Base-by-base conservation (phyloP, 2,113 vertebrate genomes). In the Microtus montanus region DNA sequence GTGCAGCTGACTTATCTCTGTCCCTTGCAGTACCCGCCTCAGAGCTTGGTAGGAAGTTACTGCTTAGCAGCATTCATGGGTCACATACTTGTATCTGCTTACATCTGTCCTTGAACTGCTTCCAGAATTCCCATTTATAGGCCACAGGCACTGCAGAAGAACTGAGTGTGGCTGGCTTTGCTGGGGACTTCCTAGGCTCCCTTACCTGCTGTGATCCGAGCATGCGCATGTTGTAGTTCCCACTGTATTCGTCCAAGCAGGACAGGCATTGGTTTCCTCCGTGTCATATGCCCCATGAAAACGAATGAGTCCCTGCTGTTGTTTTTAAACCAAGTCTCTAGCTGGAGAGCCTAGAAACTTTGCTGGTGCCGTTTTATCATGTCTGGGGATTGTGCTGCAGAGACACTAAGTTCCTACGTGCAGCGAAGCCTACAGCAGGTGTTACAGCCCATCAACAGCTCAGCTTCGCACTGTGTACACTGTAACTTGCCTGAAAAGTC, bases 51-150 rank as follows among this genome's bases (percentile, higher is more conserved):
- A 61, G 61, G 52, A 77, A 84, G 78, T 84, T 74, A 80, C 41
- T 84, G 30, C 47, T 80, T 5, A 41, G 0, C 70, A 84, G 58
- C 38, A 38, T 85, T 79, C 92, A 64, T 58, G 71, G 71, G 24
- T 64, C 84, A 75, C 83, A 74, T 68, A 54, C 83, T 77, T 83
- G 61, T 90, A 61, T 61, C 41, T 92, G 82, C 47, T 84, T 94
- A 30, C 38, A 63, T 87, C 28, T 88, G 22, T 88, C 26, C 54
- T 84, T 84, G n/a, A 64, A 47, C 19, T 68, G 52, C 61, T 84
- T 86, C 86, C 70, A n/a, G 80, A 30, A 44, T 84, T 64, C 26
- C 24, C 58, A 41, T 35, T 58, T 44, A 84, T 26, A 84, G 38
- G 14, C 26, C 14, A 9, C 26, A 30, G 26, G 8, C n/a, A 30